Evolutionary conservation across 2,113 vertebrate genomes (phyloP), one percentile per base, ranked within the genome.

Genomic region (Grammomys surdaster): DNA sequence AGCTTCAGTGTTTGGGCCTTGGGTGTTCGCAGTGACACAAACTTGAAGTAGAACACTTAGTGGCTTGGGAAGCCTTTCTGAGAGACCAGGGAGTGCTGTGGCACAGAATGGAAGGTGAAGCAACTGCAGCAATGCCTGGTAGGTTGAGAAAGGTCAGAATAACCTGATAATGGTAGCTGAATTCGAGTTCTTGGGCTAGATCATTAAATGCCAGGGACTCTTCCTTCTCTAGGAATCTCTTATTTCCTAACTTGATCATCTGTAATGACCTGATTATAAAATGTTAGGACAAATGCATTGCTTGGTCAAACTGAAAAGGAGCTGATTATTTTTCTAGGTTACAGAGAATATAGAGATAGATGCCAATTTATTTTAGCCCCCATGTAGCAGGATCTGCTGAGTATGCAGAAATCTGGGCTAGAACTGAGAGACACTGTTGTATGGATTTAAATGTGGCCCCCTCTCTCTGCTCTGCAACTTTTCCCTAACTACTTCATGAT

Each of bases 341-440:
- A 77, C 67, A 60, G 63, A 63, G 84, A 91, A 89, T 88, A 72
- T 86, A 95, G 89, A 95, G 67, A 77, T 69, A 78, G 16, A 22
- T 73, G 40, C 78, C 81, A 73, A 69, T 93, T 70, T 56, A 85
- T 93, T 89, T 72, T 77, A 20, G 84, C 48, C 43, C n/a, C 1
- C 1, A 11, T 69, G 19, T 58, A 56, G 77, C 58, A 17, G 48
- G 28, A 33, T 54, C 5, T 60, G 19, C 1, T n/a, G n/a, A 88
- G 46, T 40, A n/a, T 51, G 51, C n/a, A 60, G 70, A 63, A 28
- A 26, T 22, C 67, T 26, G 24, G 19, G n/a, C 43, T 40, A 70
- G 75, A 63, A 75, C 70, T 87, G 31, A 73, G 7, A 43, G 1
- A 54, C 10, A 5, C 46, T 88, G 1, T 20, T 33, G 31, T 40